Base-by-base conservation (phyloP, 1,140 invertebrate species). In the Batillaria attramentaria region DNA sequence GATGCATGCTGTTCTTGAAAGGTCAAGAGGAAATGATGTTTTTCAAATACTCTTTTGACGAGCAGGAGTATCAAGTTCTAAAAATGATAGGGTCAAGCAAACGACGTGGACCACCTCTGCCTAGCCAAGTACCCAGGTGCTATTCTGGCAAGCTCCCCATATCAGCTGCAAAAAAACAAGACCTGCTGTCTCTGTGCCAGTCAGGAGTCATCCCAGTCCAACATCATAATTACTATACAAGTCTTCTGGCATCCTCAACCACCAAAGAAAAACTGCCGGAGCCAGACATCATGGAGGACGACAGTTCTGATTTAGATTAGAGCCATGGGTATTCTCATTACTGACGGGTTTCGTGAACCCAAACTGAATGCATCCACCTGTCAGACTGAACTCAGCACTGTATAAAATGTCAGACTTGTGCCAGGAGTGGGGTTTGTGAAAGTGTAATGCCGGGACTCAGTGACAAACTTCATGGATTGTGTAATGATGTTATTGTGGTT, bases 81-180 rank as follows among this genome's bases (percentile, higher is more conserved):
- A 18, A 46, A 0, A 28, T 18, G 24, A 69, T 68, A 50, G 39
- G 68, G 33, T 50, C 20, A 54, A 73, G n/a, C 28, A 46, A 66
- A 5, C 60, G 79, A 73, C 35, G 65, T 28, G 39, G 13, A 39
- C 42, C 24, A 43, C 31, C 31, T 43, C 42, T 24, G 2, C 16
- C 33, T 24, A 62, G 33, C 0, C n/a, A 24, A 62, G 0, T 50
- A n/a, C n/a, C 62, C 39, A 20, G 54, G 3, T 39, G 24, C 28
- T 79, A 73, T 62, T 37, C 39, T 18, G 31, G 43, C 10, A 79
- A 78, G 46, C 18, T 77, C 39, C 77, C 82, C 37, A 81, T 83
- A 13, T 81, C 78, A 2, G 42, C 35, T 1, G 57, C 66, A 31
- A 83, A 83, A 39, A 80, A 81, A 42, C 41, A 35, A 10, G 79